Evolutionary conservation across 2,888 invertebrate genomes (phyloP).

Genomic region (Germaria angustata): DNA sequence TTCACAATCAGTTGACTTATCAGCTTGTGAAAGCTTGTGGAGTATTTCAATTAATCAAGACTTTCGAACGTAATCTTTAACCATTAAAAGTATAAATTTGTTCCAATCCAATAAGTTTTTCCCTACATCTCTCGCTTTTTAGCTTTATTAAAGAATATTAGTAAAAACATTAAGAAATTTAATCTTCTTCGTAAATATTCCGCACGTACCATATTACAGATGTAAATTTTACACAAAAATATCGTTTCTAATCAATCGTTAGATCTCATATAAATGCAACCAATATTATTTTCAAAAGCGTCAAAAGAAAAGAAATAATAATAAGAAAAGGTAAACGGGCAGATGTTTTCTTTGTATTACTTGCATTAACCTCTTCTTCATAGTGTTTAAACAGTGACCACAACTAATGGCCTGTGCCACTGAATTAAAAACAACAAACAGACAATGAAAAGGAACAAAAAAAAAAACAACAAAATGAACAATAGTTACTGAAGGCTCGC

Average conservation of each 20-base stretch:
- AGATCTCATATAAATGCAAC: constrained; percentile 25
- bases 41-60: too few relatives aligned
- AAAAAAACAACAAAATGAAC: constrained; percentile 24
- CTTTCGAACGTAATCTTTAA: too few relatives aligned
- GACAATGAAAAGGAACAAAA: not conserved
- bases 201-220: constrained; percentile 42
- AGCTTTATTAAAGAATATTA: not conserved
- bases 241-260: constrained; percentile 42
- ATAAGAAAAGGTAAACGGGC: constrained; percentile 68
- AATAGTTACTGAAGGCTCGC: constrained; percentile 36
- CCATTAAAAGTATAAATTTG: not conserved
- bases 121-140: not conserved
- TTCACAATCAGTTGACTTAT: too few relatives aligned
- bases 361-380: not conserved
- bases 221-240: constrained; percentile 38
- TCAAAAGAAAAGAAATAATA: constrained; percentile 25
- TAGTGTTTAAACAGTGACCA: constrained; percentile 72
- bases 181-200: not conserved
- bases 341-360: constrained; percentile 73
- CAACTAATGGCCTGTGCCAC: constrained; percentile 79
- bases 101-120: not conserved
- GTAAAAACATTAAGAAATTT: not conserved
- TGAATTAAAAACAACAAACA: constrained; percentile 67
- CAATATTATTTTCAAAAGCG: constrained; percentile 23
- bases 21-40: too few relatives aligned